Conservation (phyloP, 2,888 invertebrate genomes). For the Mesorhabditis spiculigera region DNA sequence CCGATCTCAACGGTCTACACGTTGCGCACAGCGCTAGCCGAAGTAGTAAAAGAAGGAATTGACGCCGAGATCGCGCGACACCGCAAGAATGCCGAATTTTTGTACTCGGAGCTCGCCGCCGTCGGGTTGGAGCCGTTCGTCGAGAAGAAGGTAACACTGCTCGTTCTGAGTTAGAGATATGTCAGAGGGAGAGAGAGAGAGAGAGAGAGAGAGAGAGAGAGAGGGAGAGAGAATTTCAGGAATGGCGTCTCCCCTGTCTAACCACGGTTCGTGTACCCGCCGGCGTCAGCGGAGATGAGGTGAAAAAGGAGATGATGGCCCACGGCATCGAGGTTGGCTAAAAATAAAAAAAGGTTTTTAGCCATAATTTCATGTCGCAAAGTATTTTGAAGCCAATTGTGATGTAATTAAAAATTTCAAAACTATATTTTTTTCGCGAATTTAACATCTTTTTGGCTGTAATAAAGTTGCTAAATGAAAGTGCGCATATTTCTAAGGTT, state of each 20-base stretch:
- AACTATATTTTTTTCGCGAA: too few relatives aligned
- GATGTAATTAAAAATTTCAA: too few relatives aligned
- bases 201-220: conserved; percentile 11
- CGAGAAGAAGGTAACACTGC: conserved; percentile 64
- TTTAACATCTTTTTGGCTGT: too few relatives aligned
- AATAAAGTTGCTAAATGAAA: too few relatives aligned
- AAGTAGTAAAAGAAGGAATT: conserved; percentile 70
- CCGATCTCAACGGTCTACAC: conserved; percentile 78
- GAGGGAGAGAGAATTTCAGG: conserved; percentile 40
- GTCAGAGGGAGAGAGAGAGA: conserved; percentile 8
- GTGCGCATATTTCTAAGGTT: too few relatives aligned
- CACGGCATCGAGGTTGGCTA: conserved; percentile 64
- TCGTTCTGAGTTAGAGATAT: too few relatives aligned
- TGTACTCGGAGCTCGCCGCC: conserved; percentile 71
- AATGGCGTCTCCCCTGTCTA: conserved; percentile 71
- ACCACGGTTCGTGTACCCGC: conserved; percentile 71
- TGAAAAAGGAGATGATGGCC: conserved; percentile 69
- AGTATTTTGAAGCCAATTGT: too few relatives aligned
- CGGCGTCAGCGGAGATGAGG: conserved; percentile 68
- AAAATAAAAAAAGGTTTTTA: background rate
- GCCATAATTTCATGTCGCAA: too few relatives aligned
- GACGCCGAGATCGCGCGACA: conserved; percentile 68
- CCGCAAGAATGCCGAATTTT: conserved; percentile 67
- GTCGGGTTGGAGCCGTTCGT: conserved; percentile 74
- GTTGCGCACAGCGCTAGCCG: conserved; percentile 75